Evolutionary conservation across 2,113 vertebrate species (phyloP).

Genomic region (Amblyornis subalaris): DNA sequence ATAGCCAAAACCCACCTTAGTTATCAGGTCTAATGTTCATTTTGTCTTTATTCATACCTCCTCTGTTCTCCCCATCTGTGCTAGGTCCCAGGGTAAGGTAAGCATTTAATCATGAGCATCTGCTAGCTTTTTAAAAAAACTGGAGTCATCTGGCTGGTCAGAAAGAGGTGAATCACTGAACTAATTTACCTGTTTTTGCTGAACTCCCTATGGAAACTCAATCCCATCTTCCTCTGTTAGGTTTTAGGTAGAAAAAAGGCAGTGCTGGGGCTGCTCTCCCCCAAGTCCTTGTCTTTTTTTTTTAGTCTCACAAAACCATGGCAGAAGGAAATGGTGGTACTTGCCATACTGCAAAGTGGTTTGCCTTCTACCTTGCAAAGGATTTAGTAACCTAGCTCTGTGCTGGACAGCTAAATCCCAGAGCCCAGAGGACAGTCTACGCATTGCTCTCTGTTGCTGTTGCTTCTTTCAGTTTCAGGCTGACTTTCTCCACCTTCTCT

Average conservation of each 20-base stretch:
- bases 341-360: not conserved
- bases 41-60: not conserved
- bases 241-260: not conserved
- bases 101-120: not conserved
- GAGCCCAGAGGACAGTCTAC: not conserved
- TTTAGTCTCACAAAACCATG: not conserved
- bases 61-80: not conserved
- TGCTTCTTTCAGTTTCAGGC: not conserved
- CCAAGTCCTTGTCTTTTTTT: not conserved
- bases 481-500: not conserved
- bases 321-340: not conserved
- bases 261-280: not conserved
- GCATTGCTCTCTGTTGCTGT: not conserved
- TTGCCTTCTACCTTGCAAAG: not conserved
- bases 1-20: not conserved
- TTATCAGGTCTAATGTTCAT: not conserved
- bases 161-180: not conserved
- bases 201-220: not conserved
- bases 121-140: not conserved
- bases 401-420: not conserved
- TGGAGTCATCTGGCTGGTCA: not conserved
- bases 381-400: not conserved
- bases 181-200: not conserved
- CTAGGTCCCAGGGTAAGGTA: not conserved
- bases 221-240: not conserved